These are phyloP conservation scores for Eristalis intricaria DNA, from an alignment of 2,888 invertebrate genomes.

Conservation along the genomic window DNA sequence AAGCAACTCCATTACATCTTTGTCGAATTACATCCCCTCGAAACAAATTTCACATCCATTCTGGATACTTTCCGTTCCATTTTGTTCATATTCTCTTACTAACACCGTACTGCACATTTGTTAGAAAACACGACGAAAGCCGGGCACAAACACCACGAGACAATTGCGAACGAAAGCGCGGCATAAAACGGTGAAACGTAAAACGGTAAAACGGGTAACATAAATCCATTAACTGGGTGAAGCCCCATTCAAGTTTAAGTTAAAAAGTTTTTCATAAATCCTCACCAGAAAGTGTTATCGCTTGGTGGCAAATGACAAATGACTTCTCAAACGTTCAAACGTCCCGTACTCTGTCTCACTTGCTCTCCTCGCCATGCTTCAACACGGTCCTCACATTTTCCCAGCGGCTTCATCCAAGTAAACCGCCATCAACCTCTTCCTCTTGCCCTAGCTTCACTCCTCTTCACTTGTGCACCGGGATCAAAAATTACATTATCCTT, in stretches of 20 bases:
- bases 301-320: slow-evolving; percentile 71
- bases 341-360: not conserved
- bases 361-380: too few relatives aligned
- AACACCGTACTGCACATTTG: slow-evolving; percentile 45
- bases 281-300: slow-evolving; percentile 72
- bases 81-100: slow-evolving; percentile 31
- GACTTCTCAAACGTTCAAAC: slow-evolving; percentile 67
- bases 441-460: slow-evolving; percentile 1
- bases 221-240: slow-evolving; percentile 71
- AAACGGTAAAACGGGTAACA: slow-evolving; percentile 40
- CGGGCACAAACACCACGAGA: slow-evolving; percentile 6
- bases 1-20: slow-evolving; percentile 41
- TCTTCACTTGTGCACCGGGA: slow-evolving; percentile 48
- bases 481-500: slow-evolving; percentile 70
- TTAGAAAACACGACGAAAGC: slow-evolving; percentile 14
- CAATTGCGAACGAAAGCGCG: slow-evolving; percentile 31
- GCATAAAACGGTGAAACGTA: slow-evolving; percentile 32
- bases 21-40: slow-evolving; percentile 21
- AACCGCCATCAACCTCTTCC: slow-evolving; percentile 36
- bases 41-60: slow-evolving; percentile 60
- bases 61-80: slow-evolving; percentile 51
- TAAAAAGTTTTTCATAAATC: slow-evolving; percentile 71
- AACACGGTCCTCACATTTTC: not conserved
- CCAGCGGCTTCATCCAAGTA: slow-evolving; percentile 20
- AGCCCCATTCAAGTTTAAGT: slow-evolving; percentile 70